Evolutionary conservation across 2,797 vertebrate genomes (phyloP).

Genomic region (Cichlasoma orientale): DNA sequence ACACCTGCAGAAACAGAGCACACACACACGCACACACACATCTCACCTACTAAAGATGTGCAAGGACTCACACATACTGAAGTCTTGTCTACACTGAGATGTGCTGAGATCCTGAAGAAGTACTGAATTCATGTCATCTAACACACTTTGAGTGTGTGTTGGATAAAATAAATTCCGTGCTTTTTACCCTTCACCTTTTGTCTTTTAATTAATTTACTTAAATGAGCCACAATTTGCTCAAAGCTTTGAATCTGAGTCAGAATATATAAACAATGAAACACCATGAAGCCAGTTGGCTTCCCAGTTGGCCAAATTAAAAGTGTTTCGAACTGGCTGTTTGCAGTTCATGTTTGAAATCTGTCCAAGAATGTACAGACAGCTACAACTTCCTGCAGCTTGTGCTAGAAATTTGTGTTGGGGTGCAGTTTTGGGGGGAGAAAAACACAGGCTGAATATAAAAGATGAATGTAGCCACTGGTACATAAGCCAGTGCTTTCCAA

Average conservation of each 20-base stretch:
- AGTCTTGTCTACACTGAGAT: background rate
- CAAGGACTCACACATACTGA: background rate
- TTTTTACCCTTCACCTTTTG: background rate
- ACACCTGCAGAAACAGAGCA: slow-evolving; percentile 54
- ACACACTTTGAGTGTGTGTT: background rate
- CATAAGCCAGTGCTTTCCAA: background rate
- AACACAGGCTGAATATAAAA: background rate
- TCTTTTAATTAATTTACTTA: background rate
- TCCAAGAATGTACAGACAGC: background rate
- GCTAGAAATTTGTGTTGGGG: background rate
- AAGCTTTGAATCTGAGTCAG: background rate
- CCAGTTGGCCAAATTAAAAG: background rate
- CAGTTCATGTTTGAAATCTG: background rate
- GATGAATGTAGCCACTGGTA: background rate
- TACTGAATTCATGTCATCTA: background rate
- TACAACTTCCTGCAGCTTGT: background rate
- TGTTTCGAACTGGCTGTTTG: background rate
- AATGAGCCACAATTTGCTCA: background rate
- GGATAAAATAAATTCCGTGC: too few relatives aligned
- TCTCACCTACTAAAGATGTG: slow-evolving; percentile 9
- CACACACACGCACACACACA: background rate
- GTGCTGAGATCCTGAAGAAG: background rate
- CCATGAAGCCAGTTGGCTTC: background rate
- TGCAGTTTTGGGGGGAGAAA: background rate
- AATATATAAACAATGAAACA: background rate